Evolutionary conservation across 2,888 invertebrate genomes (phyloP).

Genomic region (Athalia cordata): DNA sequence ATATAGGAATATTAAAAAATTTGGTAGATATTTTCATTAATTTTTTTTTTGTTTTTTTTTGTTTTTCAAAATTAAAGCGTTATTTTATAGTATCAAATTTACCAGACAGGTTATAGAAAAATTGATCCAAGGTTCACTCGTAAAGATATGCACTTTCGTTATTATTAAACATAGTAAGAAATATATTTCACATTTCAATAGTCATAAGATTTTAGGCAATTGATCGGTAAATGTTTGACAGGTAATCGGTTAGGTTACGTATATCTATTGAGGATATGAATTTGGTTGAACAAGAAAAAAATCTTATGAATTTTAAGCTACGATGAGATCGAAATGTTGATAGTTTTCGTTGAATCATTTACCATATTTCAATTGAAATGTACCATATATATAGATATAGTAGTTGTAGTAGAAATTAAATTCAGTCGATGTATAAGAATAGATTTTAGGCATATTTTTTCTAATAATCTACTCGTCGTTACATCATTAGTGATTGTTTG

Average conservation of each 20-base stretch:
- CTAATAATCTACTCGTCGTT: conserved; percentile 32
- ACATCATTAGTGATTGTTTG: conserved; percentile 19
- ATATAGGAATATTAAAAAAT: conserved; percentile 41
- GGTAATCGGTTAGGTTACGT: neutral
- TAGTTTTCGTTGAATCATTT: neutral
- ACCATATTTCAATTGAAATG: conserved; percentile 31
- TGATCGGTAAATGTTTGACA: neutral
- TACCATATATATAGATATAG: neutral
- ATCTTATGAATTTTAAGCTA: neutral
- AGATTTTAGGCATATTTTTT: conserved; percentile 36
- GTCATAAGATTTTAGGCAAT: conserved; percentile 6
- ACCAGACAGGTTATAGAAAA: conserved; percentile 58
- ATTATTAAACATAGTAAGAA: conserved; percentile 18
- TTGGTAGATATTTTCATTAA: conserved; percentile 31
- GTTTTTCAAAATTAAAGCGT: conserved; percentile 42
- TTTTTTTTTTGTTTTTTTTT: conserved; percentile 6
- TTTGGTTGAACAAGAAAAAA: neutral
- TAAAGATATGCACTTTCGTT: conserved; percentile 59
- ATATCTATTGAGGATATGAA: conserved; percentile 15
- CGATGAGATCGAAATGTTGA: neutral
- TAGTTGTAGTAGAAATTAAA: conserved; percentile 24
- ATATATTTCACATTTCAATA: conserved; percentile 40
- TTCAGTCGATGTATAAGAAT: conserved; percentile 41
- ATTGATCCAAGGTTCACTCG: conserved; percentile 60
- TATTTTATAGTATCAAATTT: conserved; percentile 59